A percentile compares a stretch with the other conserved stretches of the same genome.
phyloP scores from a whole-genome alignment of 2,888 invertebrate species.

The Agriopis leucophaearia region DNA sequence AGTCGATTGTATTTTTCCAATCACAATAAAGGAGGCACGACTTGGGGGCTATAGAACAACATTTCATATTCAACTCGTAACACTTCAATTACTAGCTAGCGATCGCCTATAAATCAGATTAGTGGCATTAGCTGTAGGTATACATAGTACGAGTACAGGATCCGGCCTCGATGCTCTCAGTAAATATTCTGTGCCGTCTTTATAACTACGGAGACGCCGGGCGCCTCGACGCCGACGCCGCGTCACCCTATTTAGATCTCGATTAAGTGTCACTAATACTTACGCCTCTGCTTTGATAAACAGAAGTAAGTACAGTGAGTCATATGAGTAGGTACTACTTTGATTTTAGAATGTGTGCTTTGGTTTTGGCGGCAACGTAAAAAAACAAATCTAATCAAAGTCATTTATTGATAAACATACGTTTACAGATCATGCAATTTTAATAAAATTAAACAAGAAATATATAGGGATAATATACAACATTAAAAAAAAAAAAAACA shows the following conservation, averaged over 20 bases:
- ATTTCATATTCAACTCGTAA: too few species aligned
- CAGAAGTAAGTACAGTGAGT: constrained; percentile 14
- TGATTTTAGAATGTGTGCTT: not conserved
- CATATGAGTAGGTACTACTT: not conserved
- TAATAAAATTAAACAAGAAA: too few species aligned
- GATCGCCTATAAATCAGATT: not conserved
- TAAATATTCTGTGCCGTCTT: constrained; percentile 44
- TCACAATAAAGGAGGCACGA: too few species aligned
- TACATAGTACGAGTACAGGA: not conserved
- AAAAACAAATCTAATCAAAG: too few species aligned
- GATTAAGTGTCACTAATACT: constrained; percentile 37
- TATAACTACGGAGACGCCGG: constrained; percentile 54
- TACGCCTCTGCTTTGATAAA: constrained; percentile 35
- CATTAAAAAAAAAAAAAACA: too few species aligned
- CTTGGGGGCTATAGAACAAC: too few species aligned
- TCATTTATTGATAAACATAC: too few species aligned
- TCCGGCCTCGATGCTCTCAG: constrained; percentile 34
- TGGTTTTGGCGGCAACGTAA: too few species aligned
- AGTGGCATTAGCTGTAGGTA: not conserved
- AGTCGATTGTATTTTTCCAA: too few species aligned
- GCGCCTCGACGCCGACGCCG: constrained; percentile 65
- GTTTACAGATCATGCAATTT: too few species aligned
- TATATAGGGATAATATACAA: too few species aligned
- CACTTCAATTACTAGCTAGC: not conserved
- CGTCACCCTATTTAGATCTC: constrained; percentile 39